Percentiles rank a stretch among this genome's conserved stretches.
Evolutionary conservation across 2,888 invertebrate species (phyloP).

Genomic region (Harpagoxenus sublaevis): DNA sequence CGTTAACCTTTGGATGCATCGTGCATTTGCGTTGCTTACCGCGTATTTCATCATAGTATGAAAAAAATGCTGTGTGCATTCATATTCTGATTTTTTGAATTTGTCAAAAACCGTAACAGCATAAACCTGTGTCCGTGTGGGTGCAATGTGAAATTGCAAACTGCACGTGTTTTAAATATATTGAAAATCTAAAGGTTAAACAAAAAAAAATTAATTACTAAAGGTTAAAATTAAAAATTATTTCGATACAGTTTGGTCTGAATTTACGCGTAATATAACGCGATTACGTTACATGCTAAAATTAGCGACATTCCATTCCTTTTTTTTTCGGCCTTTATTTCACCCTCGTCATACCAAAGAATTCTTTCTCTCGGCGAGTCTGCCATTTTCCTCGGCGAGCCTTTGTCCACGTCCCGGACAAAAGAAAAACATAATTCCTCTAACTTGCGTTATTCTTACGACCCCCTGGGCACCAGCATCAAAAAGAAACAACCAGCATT

Average conservation of each 20-base stretch:
- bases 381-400: slow-evolving; percentile 68
- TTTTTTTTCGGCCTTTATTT: slow-evolving; percentile 60
- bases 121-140: background rate
- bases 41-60: background rate
- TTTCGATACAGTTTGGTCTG: background rate
- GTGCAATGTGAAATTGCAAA: background rate
- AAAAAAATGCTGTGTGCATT: background rate
- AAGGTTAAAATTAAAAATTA: background rate
- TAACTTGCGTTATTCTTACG: slow-evolving; percentile 75
- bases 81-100: background rate
- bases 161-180: background rate
- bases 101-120: background rate
- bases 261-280: slow-evolving; percentile 31
- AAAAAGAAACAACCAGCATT: slow-evolving; percentile 60
- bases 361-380: slow-evolving; percentile 68
- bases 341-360: slow-evolving; percentile 68
- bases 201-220: background rate
- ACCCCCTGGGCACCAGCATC: slow-evolving; percentile 66
- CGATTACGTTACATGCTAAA: slow-evolving; percentile 58
- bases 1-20: background rate
- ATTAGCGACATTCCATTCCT: slow-evolving; percentile 70
- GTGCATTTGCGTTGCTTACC: background rate
- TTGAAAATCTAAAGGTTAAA: background rate
- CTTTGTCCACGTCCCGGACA: slow-evolving; percentile 73
- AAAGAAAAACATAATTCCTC: slow-evolving; percentile 77